Conservation (phyloP, 2,797 vertebrate genomes). For the Xenops minutus region DNA sequence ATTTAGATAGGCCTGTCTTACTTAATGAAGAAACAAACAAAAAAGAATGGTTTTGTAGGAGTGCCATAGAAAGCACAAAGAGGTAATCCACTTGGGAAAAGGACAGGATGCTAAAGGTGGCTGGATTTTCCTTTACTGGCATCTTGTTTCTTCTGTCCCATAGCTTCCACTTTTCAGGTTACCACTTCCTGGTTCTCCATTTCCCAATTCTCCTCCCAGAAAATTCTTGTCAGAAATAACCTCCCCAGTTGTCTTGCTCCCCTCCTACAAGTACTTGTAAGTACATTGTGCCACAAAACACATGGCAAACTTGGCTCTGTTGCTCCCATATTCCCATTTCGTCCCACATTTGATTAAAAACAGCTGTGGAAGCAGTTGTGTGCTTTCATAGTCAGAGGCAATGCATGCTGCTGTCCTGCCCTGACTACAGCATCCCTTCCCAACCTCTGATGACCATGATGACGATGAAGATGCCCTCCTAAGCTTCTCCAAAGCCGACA, state of each 20-base stretch:
- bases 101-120: background rate
- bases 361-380: background rate
- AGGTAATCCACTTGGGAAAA: background rate
- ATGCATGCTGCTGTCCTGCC: background rate
- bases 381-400: background rate
- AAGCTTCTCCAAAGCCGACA: background rate
- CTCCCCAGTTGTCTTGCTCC: background rate
- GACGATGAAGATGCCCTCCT: background rate
- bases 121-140: background rate
- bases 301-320: background rate
- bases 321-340: background rate
- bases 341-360: background rate
- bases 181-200: background rate
- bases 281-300: background rate
- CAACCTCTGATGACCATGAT: background rate
- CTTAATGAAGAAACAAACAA: background rate
- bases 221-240: background rate
- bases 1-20: background rate
- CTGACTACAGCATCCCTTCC: background rate
- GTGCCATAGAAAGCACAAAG: background rate
- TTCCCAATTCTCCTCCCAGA: background rate
- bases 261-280: background rate
- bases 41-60: background rate
- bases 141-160: background rate
- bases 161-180: background rate